Percentiles rank a stretch among this genome's conserved stretches.
Evolutionary conservation across 2,888 invertebrate species (phyloP).

Genomic region (Epistrophe eligans): DNA sequence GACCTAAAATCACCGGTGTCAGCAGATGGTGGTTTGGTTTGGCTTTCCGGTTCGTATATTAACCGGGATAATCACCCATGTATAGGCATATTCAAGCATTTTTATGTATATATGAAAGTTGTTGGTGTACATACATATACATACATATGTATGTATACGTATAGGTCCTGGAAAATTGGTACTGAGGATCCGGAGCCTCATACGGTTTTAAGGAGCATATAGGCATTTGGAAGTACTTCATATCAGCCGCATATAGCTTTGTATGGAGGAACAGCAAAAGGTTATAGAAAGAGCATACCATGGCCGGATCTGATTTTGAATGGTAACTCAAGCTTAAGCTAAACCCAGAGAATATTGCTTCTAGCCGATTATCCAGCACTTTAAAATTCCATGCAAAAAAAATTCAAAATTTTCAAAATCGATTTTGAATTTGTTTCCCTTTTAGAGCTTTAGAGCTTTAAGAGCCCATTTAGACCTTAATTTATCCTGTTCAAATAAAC

Average conservation of each 20-base stretch:
- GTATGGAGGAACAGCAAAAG: constrained; percentile 57
- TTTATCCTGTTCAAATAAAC: no score
- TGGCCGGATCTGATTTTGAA: neutral
- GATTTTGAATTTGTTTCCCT: no score
- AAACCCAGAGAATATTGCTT: no score
- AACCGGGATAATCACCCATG: constrained; percentile 74
- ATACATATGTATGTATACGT: neutral
- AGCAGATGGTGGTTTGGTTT: constrained; percentile 65
- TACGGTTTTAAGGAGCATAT: constrained; percentile 44
- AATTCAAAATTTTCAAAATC: no score
- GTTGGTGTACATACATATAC: neutral
- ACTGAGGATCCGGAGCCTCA: constrained; percentile 13
- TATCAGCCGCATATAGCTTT: constrained; percentile 66
- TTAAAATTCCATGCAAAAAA: no score
- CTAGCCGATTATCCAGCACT: no score
- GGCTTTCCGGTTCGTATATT: constrained; percentile 64
- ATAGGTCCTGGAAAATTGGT: constrained; percentile 53
- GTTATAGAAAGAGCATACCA: neutral
- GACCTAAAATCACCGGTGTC: constrained; percentile 75
- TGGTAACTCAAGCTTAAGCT: neutral
- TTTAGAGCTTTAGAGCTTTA: no score
- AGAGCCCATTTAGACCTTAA: no score
- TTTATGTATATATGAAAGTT: neutral
- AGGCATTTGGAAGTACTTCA: constrained; percentile 71
- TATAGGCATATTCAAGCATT: constrained; percentile 60